Evolutionary conservation across 1,140 invertebrate species (phyloP), one percentile per base, ranked within the genome.

Genomic region (Calephelis nemesis): DNA sequence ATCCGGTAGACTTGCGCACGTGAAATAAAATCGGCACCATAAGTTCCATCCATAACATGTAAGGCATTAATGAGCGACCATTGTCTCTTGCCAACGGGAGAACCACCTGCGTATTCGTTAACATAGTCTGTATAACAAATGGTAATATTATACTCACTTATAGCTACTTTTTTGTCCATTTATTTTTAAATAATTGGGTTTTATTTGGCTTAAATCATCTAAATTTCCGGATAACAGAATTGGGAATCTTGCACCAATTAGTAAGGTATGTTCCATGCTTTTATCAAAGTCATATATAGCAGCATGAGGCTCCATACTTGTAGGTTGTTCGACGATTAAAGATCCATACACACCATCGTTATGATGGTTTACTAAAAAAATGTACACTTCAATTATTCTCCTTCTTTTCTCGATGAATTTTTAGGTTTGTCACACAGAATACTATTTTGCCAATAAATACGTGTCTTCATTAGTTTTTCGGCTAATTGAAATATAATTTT

Each of bases 311-410:
- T 97, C 96, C 8, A 92, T 82, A 62, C 93, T 92, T 7, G 94
- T 92, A 0, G 94, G 93, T 60, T 94, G 92, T 47, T 95, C 93
- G 2, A 97, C 94, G 7, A 97, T 94, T 9, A 98, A 82, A 0
- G 95, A 88, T 0, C 97, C 97, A 78, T 95, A 97, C 0, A 95
- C 92, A 4, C 97, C 97, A 78, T 97, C 96, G 10, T 94, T 94
- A 58, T 96, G 92, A 84, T 98, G 97, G 7, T 94, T 87, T 80
- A 92, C 92, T 92, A 76, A 54, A 82, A 84, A 65, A 40, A 52
- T 52, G 10, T 49, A 12, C 8, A 11, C 10, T 50, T 15, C 4
- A 39, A 4, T 39, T 64, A 30, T 62, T 30, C 52, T 13, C 13
- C 52, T 7, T 63, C 13, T 30, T 30, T 2, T 45, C 12, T 52